Evolutionary conservation across 1,140 invertebrate genomes (phyloP).

Genomic region (Archegozetes longisetosus): DNA sequence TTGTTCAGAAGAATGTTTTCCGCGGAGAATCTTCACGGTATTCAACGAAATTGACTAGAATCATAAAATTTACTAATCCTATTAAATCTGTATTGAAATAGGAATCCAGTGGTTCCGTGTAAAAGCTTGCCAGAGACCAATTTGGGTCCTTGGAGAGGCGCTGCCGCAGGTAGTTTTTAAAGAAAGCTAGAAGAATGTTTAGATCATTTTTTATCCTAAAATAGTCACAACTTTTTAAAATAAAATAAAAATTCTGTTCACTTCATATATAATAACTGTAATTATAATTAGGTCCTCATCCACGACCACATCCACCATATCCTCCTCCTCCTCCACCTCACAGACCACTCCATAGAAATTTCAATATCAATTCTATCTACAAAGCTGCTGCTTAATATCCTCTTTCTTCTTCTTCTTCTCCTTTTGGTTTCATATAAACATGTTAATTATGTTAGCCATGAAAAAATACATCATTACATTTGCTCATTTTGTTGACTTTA

Average conservation of each 20-base stretch:
- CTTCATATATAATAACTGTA: background rate
- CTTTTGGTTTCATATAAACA: no score
- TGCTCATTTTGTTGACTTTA: no score
- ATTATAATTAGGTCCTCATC: background rate
- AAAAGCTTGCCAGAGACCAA: conserved; percentile 30
- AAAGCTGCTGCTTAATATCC: no score
- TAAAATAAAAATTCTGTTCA: background rate
- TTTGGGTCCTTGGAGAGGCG: conserved; percentile 34
- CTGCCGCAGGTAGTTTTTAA: background rate
- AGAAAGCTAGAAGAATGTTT: background rate
- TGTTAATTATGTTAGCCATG: no score
- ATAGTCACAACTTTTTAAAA: background rate
- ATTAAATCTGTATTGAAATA: conserved; percentile 20
- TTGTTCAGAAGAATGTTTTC: conserved; percentile 30
- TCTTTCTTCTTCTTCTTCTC: no score
- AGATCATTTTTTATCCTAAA: background rate
- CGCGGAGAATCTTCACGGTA: conserved; percentile 18
- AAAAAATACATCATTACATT: no score
- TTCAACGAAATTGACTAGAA: background rate
- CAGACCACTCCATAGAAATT: no score
- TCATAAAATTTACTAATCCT: background rate
- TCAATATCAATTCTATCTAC: no score
- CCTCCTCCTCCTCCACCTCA: no score
- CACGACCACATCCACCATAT: background rate
- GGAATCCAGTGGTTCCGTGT: conserved; percentile 37